Conservation (phyloP, 1,140 invertebrate genomes). For the Maconellicoccus hirsutus region DNA sequence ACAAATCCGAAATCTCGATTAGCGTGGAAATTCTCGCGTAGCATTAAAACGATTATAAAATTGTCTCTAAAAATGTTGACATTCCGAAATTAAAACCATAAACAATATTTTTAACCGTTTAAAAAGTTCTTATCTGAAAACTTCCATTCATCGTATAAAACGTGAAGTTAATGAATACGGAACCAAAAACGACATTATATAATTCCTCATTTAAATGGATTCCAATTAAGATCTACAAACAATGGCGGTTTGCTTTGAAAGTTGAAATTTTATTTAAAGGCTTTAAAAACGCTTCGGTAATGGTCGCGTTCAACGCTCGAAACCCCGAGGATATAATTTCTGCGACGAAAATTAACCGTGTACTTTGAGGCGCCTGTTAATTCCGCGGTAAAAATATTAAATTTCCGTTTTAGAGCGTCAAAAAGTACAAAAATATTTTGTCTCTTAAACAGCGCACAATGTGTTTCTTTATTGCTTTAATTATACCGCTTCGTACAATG, state of each 20-base stretch:
- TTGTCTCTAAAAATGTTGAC: constrained; percentile 1
- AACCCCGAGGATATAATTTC: constrained; percentile 4
- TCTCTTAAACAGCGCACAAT: background rate
- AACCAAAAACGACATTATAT: constrained; percentile 20
- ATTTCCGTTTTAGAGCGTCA: background rate
- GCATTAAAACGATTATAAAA: background rate
- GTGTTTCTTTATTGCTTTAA: background rate
- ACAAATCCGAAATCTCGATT: background rate
- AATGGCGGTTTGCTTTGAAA: constrained; percentile 4
- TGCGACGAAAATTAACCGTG: background rate
- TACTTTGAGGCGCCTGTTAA: background rate
- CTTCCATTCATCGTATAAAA: background rate
- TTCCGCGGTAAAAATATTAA: background rate
- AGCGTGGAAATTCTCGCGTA: too few species aligned
- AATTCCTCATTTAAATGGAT: constrained; percentile 19
- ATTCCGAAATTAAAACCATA: constrained; percentile 3
- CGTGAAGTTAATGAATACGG: constrained; percentile 19
- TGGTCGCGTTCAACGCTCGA: background rate
- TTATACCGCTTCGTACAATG: background rate
- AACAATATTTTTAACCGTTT: constrained; percentile 5
- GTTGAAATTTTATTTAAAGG: constrained; percentile 18
- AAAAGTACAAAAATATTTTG: background rate
- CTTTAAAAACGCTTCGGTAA: constrained; percentile 5
- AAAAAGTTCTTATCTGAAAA: constrained; percentile 1
- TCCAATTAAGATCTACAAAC: constrained; percentile 20